Conservation (phyloP, 1,140 invertebrate species). For the Drosophila persimilis region DNA sequence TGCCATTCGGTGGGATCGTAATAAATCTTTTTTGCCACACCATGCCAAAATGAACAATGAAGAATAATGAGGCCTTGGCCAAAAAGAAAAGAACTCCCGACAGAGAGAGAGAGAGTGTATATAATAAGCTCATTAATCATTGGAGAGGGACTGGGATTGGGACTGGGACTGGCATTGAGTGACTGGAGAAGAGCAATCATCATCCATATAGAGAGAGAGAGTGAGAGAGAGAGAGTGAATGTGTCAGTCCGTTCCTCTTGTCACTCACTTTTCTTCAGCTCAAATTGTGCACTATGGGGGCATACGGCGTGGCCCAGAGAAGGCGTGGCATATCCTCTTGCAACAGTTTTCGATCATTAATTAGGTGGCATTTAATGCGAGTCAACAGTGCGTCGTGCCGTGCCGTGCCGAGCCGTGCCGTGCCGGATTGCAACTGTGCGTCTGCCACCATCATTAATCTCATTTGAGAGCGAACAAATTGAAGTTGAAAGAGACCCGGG, state of each 20-base stretch:
- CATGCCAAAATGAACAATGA: conserved; percentile 56
- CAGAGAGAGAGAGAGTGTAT: conserved; percentile 13
- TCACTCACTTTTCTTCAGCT: conserved; percentile 9
- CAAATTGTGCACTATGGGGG: conserved; percentile 49
- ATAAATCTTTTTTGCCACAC: conserved; percentile 56
- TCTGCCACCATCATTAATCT: conserved; percentile 59
- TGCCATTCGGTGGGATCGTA: conserved; percentile 8
- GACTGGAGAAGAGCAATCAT: conserved; percentile 30
- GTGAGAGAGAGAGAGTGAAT: conserved; percentile 16
- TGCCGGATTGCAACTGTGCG: conserved; percentile 2
- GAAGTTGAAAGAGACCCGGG: conserved; percentile 28
- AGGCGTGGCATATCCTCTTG: conserved; percentile 10
- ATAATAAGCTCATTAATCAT: conserved; percentile 77
- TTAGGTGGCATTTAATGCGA: conserved; percentile 55
- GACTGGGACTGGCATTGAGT: too few relatives aligned
- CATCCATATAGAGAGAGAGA: conserved; percentile 15
- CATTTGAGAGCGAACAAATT: conserved; percentile 61
- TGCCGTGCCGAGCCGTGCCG: conserved; percentile 2
- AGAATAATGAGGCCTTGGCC: conserved; percentile 59
- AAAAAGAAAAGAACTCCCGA: conserved; percentile 38
- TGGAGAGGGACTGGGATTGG: conserved; percentile 11
- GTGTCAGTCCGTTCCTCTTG: conserved; percentile 31
- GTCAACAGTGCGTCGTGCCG: conserved; percentile 15
- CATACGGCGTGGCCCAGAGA: not conserved
- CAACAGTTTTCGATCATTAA: conserved; percentile 58